Base-by-base conservation (phyloP, 2,797 vertebrate genomes). In the Phalloptychus januarius region DNA sequence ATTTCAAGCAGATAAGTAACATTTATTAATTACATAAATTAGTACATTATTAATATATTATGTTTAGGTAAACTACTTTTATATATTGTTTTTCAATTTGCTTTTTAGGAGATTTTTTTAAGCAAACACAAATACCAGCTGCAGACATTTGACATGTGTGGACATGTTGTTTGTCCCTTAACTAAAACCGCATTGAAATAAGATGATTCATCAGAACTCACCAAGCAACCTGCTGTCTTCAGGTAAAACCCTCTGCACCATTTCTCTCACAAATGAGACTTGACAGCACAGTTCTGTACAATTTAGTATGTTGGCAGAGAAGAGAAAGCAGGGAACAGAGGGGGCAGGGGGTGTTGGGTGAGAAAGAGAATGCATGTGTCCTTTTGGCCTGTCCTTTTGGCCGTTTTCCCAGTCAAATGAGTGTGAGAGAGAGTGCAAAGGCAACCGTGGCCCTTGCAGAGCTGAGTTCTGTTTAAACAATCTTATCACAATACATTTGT, bases 171-270 rank as follows among this genome's bases (percentile, higher is more conserved):
- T 72, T 25, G 20, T 74, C 76, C 52, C 75, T 81, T 74, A 77
- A 20, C 79, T 54, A 52, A 76, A 70, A 82, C n/a, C 11, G 40
- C 63, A 73, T 54, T 78, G 4, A 79, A 94, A 79, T 92, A 90
- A 72, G 93, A 92, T 81, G 88, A 86, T 94, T 96, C 94, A 95
- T 96, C 86, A 96, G 93, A 86, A 83, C 63, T 84, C 93, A 69
- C 89, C 85, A 82, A 95, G 92, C 70, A 95, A 94, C 78, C 95
- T 94, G 88, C 38, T 83, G 84, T 89, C 83, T 85, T 83, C 86
- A 82, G 86, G 84, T 89, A 80, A 88, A 83, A 88, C 73, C 83
- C 84, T 40, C 63, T 25, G 81, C 58, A 75, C 82, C 44, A 83
- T 83, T 85, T 83, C 65, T 87, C 85, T 81, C 78, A 50, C 85